These are phyloP conservation scores for Cataglyphis rosenhaueri DNA, from an alignment of 2,888 invertebrate species.

Conservation along the genomic window DNA sequence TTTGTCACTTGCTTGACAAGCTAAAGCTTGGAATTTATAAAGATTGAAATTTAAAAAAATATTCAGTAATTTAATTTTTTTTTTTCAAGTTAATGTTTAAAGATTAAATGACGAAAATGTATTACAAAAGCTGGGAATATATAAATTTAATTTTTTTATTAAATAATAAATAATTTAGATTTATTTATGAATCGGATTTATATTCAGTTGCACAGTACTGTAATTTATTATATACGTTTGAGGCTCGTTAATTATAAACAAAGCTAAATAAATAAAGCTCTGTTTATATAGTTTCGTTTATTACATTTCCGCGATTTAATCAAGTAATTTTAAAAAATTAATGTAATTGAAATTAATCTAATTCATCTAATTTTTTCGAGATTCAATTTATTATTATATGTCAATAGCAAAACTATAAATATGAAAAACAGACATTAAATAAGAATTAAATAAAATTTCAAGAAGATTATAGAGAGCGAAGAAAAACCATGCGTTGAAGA, in stretches of 20 bases:
- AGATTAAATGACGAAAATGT: not conserved
- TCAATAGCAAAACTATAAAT: slow-evolving; percentile 1
- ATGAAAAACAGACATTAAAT: slow-evolving; percentile 6
- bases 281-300: not conserved
- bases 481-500: not conserved
- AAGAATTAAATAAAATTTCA: not conserved
- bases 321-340: not conserved
- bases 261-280: slow-evolving; percentile 2
- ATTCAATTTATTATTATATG: not conserved
- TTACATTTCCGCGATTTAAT: not conserved
- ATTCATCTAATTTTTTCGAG: not conserved
- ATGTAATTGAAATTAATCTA: no score
- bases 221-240: slow-evolving; percentile 63
- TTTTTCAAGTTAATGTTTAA: no score
- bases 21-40: not conserved
- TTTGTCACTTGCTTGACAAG: not conserved
- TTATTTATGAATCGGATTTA: not conserved
- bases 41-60: not conserved
- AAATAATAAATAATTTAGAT: not conserved
- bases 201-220: slow-evolving; percentile 1
- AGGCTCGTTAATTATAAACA: slow-evolving; percentile 55
- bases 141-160: not conserved
- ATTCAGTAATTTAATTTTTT: not conserved
- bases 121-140: not conserved
- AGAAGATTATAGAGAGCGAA: not conserved